phyloP scores from a whole-genome alignment of 2,888 invertebrate species.

The Patella caerulea region DNA sequence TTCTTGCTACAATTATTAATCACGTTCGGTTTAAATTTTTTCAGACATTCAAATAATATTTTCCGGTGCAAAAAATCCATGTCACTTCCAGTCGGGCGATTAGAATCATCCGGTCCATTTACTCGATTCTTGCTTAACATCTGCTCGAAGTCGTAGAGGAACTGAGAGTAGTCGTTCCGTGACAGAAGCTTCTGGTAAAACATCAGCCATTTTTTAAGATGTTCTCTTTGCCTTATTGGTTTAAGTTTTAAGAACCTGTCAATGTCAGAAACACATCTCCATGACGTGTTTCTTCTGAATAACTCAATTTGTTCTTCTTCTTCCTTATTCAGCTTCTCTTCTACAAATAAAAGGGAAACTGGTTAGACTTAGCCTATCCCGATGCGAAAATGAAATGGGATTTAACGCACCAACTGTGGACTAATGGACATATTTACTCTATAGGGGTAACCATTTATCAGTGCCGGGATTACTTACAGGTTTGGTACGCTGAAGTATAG shows the following conservation, averaged over 20 bases:
- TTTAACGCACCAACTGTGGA: too few species aligned
- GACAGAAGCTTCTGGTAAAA: conserved; percentile 43
- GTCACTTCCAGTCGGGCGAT: neutral
- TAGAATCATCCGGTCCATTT: neutral
- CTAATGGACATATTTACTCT: too few species aligned
- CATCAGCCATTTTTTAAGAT: conserved; percentile 39
- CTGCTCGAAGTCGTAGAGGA: neutral
- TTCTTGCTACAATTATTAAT: neutral
- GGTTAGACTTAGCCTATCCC: too few species aligned
- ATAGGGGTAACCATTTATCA: too few species aligned
- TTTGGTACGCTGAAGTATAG: too few species aligned
- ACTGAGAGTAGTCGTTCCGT: conserved; percentile 23
- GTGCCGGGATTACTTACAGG: too few species aligned
- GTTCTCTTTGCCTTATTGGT: conserved; percentile 35
- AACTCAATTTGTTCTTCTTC: neutral
- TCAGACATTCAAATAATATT: neutral
- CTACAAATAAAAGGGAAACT: neutral
- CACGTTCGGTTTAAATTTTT: neutral
- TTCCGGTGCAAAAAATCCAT: neutral
- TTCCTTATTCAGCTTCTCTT: neutral
- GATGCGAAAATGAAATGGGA: too few species aligned
- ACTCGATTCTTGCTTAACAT: neutral
- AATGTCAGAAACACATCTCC: neutral
- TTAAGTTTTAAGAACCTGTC: conserved; percentile 32
- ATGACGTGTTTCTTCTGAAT: neutral